A percentile compares a stretch with the other conserved stretches of the same genome.
Conservation (phyloP, 1,140 invertebrate species). For the Scaptodrosophila lebanonensis region DNA sequence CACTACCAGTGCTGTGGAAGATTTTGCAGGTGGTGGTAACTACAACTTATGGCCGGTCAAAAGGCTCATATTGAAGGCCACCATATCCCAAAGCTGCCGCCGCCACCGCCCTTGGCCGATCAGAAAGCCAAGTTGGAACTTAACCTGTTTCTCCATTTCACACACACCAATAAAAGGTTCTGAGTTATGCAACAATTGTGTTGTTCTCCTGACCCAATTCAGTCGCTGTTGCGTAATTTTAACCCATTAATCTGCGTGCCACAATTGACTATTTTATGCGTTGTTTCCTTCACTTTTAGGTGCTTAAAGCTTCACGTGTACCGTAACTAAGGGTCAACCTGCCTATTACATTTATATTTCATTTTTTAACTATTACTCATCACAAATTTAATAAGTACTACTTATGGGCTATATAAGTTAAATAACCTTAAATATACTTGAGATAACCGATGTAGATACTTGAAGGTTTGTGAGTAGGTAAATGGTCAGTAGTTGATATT, state of each 20-base stretch:
- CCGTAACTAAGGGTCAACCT: too few relatives aligned
- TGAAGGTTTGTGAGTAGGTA: too few relatives aligned
- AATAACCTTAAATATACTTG: too few relatives aligned
- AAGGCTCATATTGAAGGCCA: background rate
- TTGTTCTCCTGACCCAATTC: constrained; percentile 65
- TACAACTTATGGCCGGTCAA: constrained; percentile 41
- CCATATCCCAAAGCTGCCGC: constrained; percentile 43
- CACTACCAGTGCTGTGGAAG: constrained; percentile 18
- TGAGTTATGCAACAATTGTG: constrained; percentile 52
- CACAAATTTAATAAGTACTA: too few relatives aligned
- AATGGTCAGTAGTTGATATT: too few relatives aligned
- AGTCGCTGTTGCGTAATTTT: background rate
- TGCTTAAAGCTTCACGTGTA: constrained; percentile 39
- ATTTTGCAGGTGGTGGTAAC: constrained; percentile 66
- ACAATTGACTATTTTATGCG: too few relatives aligned
- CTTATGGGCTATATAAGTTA: too few relatives aligned
- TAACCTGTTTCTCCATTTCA: constrained; percentile 52
- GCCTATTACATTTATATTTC: too few relatives aligned
- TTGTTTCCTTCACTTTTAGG: constrained; percentile 26
- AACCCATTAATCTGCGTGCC: constrained; percentile 32
- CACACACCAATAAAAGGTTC: constrained; percentile 43
- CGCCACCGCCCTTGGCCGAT: constrained; percentile 53
- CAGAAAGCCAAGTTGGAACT: constrained; percentile 1
- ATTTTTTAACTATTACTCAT: too few relatives aligned
- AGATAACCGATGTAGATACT: too few relatives aligned